phyloP scores from a whole-genome alignment of 2,797 vertebrate species.

The Urophycis tenuis region DNA sequence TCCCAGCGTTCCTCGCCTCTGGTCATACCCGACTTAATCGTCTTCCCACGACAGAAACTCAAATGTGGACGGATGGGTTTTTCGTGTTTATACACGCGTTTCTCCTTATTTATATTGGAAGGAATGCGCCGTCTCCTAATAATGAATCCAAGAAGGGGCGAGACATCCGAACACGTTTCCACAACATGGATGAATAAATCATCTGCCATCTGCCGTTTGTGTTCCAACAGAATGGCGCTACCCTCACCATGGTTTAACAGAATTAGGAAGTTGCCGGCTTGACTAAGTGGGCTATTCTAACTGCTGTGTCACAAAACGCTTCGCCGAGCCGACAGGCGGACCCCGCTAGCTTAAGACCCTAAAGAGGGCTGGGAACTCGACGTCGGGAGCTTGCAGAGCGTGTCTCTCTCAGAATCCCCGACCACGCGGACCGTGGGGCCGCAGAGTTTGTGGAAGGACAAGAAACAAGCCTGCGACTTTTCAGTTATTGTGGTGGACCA shows the following conservation, averaged over 20 bases:
- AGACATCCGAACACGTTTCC: neutral
- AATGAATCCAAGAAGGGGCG: neutral
- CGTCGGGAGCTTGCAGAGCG: neutral
- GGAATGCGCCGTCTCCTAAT: neutral
- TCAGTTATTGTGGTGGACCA: conserved; percentile 33
- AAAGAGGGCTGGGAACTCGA: neutral
- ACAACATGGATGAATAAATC: neutral
- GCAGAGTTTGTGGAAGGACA: conserved; percentile 6
- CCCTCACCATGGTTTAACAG: neutral
- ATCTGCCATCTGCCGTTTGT: neutral
- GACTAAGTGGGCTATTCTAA: neutral
- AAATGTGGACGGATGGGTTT: conserved; percentile 2
- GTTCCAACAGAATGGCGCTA: neutral
- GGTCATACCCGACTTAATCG: neutral
- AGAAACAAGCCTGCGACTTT: conserved; percentile 15
- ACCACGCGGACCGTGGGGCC: conserved; percentile 8
- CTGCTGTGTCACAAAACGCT: conserved; percentile 7
- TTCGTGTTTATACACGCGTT: conserved; percentile 1
- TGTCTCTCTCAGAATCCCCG: neutral
- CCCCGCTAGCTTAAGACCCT: neutral
- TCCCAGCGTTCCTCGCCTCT: neutral
- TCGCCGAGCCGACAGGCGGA: neutral
- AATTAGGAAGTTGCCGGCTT: neutral
- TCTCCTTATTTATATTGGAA: conserved; percentile 2
- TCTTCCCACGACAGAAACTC: conserved; percentile 1